Conservation (phyloP, 1,140 invertebrate genomes). For the Homarus americanus region DNA sequence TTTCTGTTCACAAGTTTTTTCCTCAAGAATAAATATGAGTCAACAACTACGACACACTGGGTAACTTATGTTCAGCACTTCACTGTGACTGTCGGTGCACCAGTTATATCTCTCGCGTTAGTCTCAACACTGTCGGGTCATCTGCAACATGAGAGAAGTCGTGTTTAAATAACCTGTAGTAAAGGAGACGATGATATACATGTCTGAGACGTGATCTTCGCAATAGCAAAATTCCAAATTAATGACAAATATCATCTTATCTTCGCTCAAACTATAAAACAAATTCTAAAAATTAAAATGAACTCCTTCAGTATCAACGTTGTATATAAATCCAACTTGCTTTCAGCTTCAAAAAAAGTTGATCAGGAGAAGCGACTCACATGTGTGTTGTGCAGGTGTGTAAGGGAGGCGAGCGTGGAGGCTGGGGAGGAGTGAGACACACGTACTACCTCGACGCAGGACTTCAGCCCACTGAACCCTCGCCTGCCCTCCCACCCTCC, state of each 20-base stretch:
- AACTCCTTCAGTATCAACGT: background rate
- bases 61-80: background rate
- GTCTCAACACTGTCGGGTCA: too few species aligned
- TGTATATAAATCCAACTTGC: too few species aligned
- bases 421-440: background rate
- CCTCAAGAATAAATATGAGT: background rate
- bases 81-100: too few species aligned
- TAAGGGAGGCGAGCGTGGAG: constrained; percentile 9
- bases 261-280: too few species aligned
- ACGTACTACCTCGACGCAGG: constrained; percentile 22
- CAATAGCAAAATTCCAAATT: constrained; percentile 21
- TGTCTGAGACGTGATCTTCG: too few species aligned
- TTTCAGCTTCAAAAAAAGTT: background rate
- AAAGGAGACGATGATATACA: too few species aligned
- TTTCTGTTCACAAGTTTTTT: background rate
- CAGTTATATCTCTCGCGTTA: too few species aligned
- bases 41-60: background rate
- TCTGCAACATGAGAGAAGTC: background rate
- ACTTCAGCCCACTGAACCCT: constrained; percentile 39
- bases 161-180: too few species aligned
- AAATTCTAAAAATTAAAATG: too few species aligned
- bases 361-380: constrained; percentile 12
- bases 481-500: constrained; percentile 23
- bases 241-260: too few species aligned
- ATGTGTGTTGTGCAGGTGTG: background rate